These are phyloP conservation scores for Sebastiscus tertius DNA, from an alignment of 2,797 vertebrate species.

Conservation along the genomic window DNA sequence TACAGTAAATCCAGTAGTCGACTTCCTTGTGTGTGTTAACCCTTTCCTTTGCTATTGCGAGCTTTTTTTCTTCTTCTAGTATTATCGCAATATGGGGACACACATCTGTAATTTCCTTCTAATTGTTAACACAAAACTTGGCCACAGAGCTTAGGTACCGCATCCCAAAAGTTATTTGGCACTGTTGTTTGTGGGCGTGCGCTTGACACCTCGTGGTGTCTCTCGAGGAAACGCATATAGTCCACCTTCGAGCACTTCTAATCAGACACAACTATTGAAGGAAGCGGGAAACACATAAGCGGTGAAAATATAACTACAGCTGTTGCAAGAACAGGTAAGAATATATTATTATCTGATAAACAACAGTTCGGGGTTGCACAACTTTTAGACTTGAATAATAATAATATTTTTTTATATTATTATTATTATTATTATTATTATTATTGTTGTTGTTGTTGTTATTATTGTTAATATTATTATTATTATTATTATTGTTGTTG, in stretches of 20 bases:
- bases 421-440: no score
- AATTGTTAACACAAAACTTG: neutral
- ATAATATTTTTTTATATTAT: no score
- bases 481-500: neutral
- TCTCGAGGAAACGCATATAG: neutral
- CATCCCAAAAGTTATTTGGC: neutral
- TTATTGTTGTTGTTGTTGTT: neutral
- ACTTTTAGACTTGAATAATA: neutral
- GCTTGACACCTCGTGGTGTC: no score
- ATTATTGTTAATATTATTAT: neutral
- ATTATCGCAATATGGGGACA: no score
- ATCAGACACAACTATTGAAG: neutral
- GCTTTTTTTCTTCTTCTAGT: no score
- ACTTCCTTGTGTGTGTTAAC: neutral
- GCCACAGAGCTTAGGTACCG: no score
- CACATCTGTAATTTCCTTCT: neutral
- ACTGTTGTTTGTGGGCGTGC: neutral
- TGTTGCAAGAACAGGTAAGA: constrained; percentile 11
- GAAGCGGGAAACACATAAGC: neutral
- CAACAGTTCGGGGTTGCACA: neutral
- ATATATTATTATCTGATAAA: neutral
- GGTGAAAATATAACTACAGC: neutral
- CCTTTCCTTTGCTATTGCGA: neutral
- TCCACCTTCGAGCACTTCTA: no score
- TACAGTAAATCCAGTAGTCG: neutral